Evolutionary conservation across 2,113 vertebrate genomes (phyloP), one percentile per base, ranked within the genome.

Genomic region (Ptyas mucosa): DNA sequence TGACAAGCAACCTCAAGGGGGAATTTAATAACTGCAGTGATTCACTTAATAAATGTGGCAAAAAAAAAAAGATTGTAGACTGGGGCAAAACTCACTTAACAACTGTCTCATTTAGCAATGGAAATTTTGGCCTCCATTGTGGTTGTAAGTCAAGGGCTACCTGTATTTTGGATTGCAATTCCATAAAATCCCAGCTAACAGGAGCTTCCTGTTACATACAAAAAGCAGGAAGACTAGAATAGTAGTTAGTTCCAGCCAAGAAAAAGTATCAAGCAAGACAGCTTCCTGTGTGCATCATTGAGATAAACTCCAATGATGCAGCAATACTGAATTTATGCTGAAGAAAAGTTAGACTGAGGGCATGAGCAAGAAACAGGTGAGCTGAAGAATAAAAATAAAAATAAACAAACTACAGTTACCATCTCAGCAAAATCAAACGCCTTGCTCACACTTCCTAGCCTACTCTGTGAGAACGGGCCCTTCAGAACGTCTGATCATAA

Each of bases 401-500:
- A 26, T 8, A 46, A 58, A 55, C 34, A 57, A 12, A 52, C 18
- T 6, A 20, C 21, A 85, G 20, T 24, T 23, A 58, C 53, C 57
- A 69, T 39, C 49, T 34, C 85, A 61, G 29, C 26, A 49, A 85
- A 54, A 20, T 29, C 15, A 85, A 49, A 2, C 1, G 12, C 23
- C 69, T 86, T 52, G 69, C 43, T 89, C 29, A 39, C 43, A 8
- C 23, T 89, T 81, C 43, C 54, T 87, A 64, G 51, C 88, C 88
- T 23, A 69, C 34, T 39, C 53, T 86, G 26, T 53, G 54, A 95
- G 95, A 95, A 94, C 52, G 94, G 93, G 94, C 90, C 34, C 95
- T 95, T 93, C 89, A 95, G 96, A 34, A 88, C 94, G 86, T 81
- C 85, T 95, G 95, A 96, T 94, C 95, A 97, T 96, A 97, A 98